Percentiles rank a stretch among this genome's conserved stretches.
Evolutionary conservation across 2,888 invertebrate species (phyloP).

Genomic region (Cyclophora punctaria): DNA sequence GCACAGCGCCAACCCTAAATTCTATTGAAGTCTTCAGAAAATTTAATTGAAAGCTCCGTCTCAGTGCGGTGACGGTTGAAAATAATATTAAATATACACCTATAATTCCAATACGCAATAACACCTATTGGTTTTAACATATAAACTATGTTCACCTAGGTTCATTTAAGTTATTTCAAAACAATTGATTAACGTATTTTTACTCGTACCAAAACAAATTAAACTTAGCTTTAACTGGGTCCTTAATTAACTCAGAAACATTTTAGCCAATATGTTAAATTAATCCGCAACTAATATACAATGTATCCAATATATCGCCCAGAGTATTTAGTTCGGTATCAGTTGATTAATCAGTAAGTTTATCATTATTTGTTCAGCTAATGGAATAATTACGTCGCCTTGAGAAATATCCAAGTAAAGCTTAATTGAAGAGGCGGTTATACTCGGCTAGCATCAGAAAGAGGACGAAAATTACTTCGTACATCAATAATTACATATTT

Average conservation of each 20-base stretch:
- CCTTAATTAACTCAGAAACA: no score
- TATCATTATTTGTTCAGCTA: conserved; percentile 64
- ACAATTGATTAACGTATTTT: no score
- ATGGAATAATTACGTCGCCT: conserved; percentile 58
- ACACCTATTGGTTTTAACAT: no score
- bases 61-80: conserved; percentile 30
- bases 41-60: conserved; percentile 41
- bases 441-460: conserved; percentile 21
- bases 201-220: no score
- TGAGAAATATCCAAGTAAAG: conserved; percentile 25
- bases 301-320: no score
- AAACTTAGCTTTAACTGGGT: no score
- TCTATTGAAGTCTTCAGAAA: conserved; percentile 35
- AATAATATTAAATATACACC: conserved; percentile 17
- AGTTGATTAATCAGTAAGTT: conserved; percentile 44
- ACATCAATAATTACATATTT: no score
- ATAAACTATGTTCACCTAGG: no score
- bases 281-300: no score
- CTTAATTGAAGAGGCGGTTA: conserved; percentile 36
- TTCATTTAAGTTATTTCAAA: no score
- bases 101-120: no score
- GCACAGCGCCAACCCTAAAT: conserved; percentile 32
- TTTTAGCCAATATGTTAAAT: no score
- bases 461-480: conserved; percentile 12
- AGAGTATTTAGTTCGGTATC: background rate